Evolutionary conservation across 1,140 invertebrate species (phyloP).

Genomic region (Whitmania pigra): DNA sequence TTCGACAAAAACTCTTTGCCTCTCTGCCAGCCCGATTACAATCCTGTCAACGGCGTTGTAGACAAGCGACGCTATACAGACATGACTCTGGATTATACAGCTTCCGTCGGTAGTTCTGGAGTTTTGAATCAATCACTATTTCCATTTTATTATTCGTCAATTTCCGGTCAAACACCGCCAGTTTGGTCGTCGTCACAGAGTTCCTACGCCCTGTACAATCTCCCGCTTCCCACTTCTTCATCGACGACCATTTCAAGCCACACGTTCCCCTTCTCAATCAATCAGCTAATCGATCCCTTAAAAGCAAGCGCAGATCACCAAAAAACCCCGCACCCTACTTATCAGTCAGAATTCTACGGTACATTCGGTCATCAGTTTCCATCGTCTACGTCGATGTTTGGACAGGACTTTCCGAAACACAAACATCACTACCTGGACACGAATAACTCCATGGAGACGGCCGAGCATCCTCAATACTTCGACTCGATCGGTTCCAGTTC

Average conservation of each 20-base stretch:
- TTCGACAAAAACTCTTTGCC: not conserved
- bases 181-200: not conserved
- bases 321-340: not conserved
- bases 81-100: too few relatives aligned
- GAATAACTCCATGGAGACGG: too few relatives aligned
- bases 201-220: not conserved
- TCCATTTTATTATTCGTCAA: slow-evolving; percentile 4
- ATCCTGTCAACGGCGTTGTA: too few relatives aligned
- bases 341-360: not conserved
- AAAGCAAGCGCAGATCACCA: not conserved
- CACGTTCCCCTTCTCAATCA: slow-evolving; percentile 5
- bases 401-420: too few relatives aligned
- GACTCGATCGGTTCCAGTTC: too few relatives aligned
- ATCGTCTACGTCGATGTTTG: too few relatives aligned
- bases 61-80: too few relatives aligned
- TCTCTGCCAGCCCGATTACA: not conserved
- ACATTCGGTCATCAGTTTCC: too few relatives aligned
- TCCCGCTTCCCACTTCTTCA: not conserved
- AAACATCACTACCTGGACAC: too few relatives aligned
- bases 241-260: not conserved
- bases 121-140: slow-evolving; percentile 5
- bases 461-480: too few relatives aligned
- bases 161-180: not conserved
- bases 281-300: slow-evolving; percentile 8
- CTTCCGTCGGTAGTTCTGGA: not conserved